These are phyloP conservation scores for Drosophila sproati DNA, from an alignment of 1,140 invertebrate species.

Conservation along the genomic window DNA sequence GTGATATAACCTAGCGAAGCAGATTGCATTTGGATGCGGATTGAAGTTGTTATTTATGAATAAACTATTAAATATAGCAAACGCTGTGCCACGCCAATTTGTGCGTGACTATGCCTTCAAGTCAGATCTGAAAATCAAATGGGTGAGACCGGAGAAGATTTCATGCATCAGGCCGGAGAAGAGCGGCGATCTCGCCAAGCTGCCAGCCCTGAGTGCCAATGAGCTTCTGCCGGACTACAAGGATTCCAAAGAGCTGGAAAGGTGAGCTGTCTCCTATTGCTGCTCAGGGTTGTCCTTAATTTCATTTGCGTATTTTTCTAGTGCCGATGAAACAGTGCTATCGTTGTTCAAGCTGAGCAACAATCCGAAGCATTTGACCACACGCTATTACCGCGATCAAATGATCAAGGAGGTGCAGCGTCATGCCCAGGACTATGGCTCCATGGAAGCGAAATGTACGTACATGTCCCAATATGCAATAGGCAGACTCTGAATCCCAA, in stretches of 20 bases:
- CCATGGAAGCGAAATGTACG: conserved; percentile 86
- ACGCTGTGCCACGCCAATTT: conserved; percentile 65
- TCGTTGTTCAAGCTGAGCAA: conserved; percentile 87
- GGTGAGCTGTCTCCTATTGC: conserved; percentile 74
- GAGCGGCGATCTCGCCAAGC: conserved; percentile 86
- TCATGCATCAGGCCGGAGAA: conserved; percentile 85
- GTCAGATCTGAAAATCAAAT: conserved; percentile 88
- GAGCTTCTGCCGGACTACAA: conserved; percentile 80
- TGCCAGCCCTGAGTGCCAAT: conserved; percentile 83
- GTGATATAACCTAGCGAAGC: conserved; percentile 64
- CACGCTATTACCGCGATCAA: conserved; percentile 80
- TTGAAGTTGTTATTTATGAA: conserved; percentile 59
- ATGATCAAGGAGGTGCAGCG: conserved; percentile 86
- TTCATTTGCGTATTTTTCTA: conserved; percentile 44
- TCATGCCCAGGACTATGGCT: conserved; percentile 86
- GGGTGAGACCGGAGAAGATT: conserved; percentile 87
- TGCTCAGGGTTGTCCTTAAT: background rate
- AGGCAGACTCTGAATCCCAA: no score
- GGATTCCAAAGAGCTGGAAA: conserved; percentile 86
- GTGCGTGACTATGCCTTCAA: conserved; percentile 85
- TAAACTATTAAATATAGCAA: conserved; percentile 68
- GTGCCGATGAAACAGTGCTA: conserved; percentile 86
- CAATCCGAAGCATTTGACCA: conserved; percentile 82
- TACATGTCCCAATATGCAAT: background rate
- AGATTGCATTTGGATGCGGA: conserved; percentile 5